Percentiles rank a stretch among this genome's conserved stretches.
Conservation (phyloP, 2,888 invertebrate genomes). For the Monoplex corrugatus region DNA sequence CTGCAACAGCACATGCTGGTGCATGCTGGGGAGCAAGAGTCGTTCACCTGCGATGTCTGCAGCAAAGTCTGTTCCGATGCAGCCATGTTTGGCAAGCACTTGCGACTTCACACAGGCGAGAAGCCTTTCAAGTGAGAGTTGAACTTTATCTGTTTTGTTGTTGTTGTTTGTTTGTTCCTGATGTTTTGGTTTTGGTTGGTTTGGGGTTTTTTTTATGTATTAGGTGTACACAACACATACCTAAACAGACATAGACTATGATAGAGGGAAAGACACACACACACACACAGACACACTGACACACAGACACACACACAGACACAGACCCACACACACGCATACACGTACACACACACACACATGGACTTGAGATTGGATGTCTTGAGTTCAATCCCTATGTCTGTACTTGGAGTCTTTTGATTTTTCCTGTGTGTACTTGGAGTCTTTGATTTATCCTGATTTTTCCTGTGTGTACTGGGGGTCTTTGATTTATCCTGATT, state of each 20-base stretch:
- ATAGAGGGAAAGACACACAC: background rate
- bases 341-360: background rate
- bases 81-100: slow-evolving; percentile 33
- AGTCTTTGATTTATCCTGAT: too few species aligned
- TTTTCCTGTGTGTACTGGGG: too few species aligned
- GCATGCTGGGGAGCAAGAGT: slow-evolving; percentile 38
- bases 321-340: background rate
- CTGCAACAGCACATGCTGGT: slow-evolving; percentile 24
- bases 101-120: slow-evolving; percentile 32
- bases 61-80: slow-evolving; percentile 22
- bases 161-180: too few species aligned
- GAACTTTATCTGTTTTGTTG: too few species aligned
- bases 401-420: too few species aligned
- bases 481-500: too few species aligned
- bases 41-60: slow-evolving; percentile 27
- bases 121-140: slow-evolving; percentile 32
- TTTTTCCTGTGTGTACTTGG: too few species aligned
- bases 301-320: background rate
- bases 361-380: background rate
- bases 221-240: background rate
- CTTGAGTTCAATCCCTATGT: too few species aligned
- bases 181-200: too few species aligned
- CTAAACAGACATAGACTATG: background rate
- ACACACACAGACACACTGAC: background rate
- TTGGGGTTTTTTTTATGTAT: too few species aligned